A percentile compares a stretch with the other conserved stretches of the same genome.
These are phyloP conservation scores for Siniperca obscura DNA, from an alignment of 2,797 vertebrate genomes.

Conservation along the genomic window DNA sequence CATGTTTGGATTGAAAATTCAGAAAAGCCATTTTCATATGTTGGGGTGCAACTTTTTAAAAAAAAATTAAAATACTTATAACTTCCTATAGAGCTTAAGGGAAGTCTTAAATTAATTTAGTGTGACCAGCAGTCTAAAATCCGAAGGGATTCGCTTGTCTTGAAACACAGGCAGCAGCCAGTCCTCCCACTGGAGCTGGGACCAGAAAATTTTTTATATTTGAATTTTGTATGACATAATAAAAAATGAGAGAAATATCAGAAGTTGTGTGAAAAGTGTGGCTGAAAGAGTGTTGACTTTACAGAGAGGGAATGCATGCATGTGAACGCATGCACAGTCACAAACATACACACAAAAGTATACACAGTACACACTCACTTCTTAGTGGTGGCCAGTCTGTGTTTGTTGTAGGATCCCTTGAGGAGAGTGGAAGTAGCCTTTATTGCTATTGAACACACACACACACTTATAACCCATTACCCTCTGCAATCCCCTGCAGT, in stretches of 20 bases:
- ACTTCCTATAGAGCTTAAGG: not conserved
- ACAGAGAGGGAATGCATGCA: not conserved
- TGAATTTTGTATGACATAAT: not conserved
- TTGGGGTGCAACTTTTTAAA: not conserved
- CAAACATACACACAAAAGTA: slow-evolving; percentile 16
- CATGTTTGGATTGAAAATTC: not conserved
- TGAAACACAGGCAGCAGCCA: not conserved
- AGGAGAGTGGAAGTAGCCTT: slow-evolving; percentile 75
- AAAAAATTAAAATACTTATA: not conserved
- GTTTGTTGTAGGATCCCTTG: slow-evolving; percentile 81
- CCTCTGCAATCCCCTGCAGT: slow-evolving; percentile 61
- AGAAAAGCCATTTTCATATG: not conserved
- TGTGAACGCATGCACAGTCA: not conserved
- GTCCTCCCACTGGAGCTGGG: not conserved
- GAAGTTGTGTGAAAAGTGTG: not conserved
- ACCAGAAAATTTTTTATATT: not conserved
- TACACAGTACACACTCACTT: slow-evolving; percentile 11
- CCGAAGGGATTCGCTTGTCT: not conserved
- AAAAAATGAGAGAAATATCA: not conserved
- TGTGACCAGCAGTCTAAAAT: not conserved
- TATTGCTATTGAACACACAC: slow-evolving; percentile 67
- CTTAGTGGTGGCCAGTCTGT: slow-evolving; percentile 59
- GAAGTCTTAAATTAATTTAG: not conserved
- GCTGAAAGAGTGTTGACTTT: not conserved
- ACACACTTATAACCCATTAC: slow-evolving; percentile 59